Evolutionary conservation across 2,797 vertebrate genomes (phyloP).

Genomic region (Bovichtus variegatus): DNA sequence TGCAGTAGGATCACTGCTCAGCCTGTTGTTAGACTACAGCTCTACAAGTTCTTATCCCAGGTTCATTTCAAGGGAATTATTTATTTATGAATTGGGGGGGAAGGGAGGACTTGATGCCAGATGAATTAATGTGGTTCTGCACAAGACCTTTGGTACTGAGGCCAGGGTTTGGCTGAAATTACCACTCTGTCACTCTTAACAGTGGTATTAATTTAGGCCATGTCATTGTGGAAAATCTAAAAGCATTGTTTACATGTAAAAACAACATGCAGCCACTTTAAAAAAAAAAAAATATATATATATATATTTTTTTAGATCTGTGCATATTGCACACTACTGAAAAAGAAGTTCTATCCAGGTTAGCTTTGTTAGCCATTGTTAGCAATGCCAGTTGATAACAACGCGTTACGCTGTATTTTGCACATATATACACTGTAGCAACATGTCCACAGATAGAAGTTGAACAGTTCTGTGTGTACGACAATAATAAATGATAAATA

Average conservation of each 20-base stretch:
- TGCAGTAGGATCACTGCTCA: slow-evolving; percentile 7
- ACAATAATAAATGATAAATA: too few relatives aligned
- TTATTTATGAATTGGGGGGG: slow-evolving; percentile 19
- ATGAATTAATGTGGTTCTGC: neutral
- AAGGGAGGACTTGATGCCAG: neutral
- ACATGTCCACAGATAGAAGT: too few relatives aligned
- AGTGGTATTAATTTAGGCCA: neutral
- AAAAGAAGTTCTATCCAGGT: too few relatives aligned
- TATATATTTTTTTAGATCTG: neutral
- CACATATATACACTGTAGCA: too few relatives aligned
- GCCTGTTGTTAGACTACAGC: neutral
- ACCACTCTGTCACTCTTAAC: neutral
- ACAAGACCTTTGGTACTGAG: neutral
- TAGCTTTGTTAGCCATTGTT: too few relatives aligned
- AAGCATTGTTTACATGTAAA: neutral
- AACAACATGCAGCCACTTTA: neutral
- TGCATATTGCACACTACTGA: neutral
- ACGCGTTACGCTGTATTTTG: too few relatives aligned
- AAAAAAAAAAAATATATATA: too few relatives aligned
- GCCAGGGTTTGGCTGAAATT: neutral
- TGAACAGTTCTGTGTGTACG: too few relatives aligned
- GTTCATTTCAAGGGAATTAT: slow-evolving; percentile 7
- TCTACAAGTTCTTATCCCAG: neutral
- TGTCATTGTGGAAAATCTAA: neutral
- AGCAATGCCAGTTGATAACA: too few relatives aligned